Conservation (phyloP, 2,888 invertebrate genomes). For the Ophion costatus region DNA sequence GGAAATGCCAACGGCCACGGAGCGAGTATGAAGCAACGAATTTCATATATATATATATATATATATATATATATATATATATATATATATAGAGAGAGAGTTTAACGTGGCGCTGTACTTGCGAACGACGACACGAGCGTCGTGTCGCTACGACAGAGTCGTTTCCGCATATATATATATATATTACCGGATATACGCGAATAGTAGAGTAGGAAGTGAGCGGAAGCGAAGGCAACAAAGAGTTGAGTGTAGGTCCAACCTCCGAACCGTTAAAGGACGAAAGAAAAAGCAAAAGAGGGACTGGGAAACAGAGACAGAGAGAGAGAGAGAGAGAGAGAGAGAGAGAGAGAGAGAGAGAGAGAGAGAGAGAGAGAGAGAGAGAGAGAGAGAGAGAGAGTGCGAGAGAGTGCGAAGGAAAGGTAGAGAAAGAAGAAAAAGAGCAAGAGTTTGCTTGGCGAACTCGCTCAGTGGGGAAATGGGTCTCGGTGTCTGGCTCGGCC, state of each 20-base stretch:
- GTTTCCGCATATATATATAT: conserved; percentile 2
- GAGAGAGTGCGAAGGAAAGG: conserved; percentile 21
- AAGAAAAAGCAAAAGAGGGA: conserved; percentile 12
- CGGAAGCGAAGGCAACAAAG: conserved; percentile 45
- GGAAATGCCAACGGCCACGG: conserved; percentile 54
- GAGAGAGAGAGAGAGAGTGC: conserved; percentile 50
- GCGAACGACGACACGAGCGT: conserved; percentile 32
- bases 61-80: conserved; percentile 6
- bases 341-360: conserved; percentile 37
- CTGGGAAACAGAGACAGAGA: conserved; percentile 22
- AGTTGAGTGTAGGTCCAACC: conserved; percentile 52
- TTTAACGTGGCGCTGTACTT: conserved; percentile 25
- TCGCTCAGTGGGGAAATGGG: conserved; percentile 72
- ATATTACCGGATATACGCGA: conserved; percentile 58
- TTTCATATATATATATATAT: neutral
- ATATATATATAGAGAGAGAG: neutral
- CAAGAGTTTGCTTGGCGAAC: conserved; percentile 62
- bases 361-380: conserved; percentile 40
- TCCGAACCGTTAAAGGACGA: conserved; percentile 44
- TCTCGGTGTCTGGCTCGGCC: conserved; percentile 77
- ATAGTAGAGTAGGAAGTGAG: conserved; percentile 62
- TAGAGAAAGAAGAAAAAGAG: conserved; percentile 45
- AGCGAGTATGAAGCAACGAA: neutral
- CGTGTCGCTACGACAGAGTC: conserved; percentile 7
- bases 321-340: conserved; percentile 50